These are phyloP conservation scores for Geotria australis DNA, from an alignment of 2,797 vertebrate species.

Conservation along the genomic window DNA sequence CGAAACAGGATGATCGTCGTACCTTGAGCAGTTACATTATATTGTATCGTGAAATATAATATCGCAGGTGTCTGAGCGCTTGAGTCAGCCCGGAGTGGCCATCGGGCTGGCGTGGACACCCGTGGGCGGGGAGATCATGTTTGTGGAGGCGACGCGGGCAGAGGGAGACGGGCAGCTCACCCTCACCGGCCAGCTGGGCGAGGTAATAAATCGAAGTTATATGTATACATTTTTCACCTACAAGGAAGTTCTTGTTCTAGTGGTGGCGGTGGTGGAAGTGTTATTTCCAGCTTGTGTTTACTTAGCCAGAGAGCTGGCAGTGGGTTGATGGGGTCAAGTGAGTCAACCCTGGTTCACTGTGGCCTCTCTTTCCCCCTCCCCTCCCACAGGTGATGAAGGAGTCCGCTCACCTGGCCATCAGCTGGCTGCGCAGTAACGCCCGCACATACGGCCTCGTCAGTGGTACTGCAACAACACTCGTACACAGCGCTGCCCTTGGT, in stretches of 20 bases:
- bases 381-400: slow-evolving; percentile 44
- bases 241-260: too few species aligned
- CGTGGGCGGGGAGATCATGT: slow-evolving; percentile 81
- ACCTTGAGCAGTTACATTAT: too few species aligned
- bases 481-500: too few species aligned
- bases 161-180: slow-evolving; percentile 80
- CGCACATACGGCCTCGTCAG: slow-evolving; percentile 54
- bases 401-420: slow-evolving; percentile 74
- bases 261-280: too few species aligned
- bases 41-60: too few species aligned
- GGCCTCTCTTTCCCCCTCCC: too few species aligned
- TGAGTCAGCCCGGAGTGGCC: slow-evolving; percentile 65
- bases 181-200: slow-evolving; percentile 61
- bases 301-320: too few species aligned
- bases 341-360: too few species aligned
- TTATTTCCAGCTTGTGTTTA: too few species aligned
- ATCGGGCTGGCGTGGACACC: slow-evolving; percentile 81
- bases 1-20: too few species aligned
- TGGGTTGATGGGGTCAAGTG: too few species aligned
- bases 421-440: slow-evolving; percentile 72
- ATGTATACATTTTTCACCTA: too few species aligned
- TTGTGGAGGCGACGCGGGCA: slow-evolving; percentile 79
- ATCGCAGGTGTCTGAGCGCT: slow-evolving; percentile 44
- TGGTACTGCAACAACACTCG: slow-evolving; percentile 11
- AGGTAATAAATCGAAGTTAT: slow-evolving; percentile 4